Conservation (phyloP, 2,888 invertebrate genomes). For the Drosophila picticornis region DNA sequence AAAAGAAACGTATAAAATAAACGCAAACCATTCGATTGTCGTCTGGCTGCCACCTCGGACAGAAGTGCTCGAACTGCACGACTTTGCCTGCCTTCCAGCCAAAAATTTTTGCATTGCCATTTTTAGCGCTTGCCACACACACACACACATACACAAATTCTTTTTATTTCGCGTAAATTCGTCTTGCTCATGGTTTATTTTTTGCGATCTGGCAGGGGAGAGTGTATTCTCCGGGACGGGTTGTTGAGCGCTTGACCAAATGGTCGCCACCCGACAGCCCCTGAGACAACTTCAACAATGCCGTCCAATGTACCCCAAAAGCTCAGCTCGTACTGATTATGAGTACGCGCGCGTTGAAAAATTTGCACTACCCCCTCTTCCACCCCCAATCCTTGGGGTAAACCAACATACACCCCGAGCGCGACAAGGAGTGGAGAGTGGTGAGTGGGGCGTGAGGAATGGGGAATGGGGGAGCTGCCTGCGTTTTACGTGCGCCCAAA, state of each 20-base stretch:
- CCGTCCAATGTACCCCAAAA: constrained; percentile 26
- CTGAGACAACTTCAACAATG: constrained; percentile 63
- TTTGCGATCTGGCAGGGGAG: not conserved
- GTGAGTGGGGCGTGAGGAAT: not conserved
- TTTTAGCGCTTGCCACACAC: constrained; percentile 65
- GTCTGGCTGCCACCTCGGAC: constrained; percentile 62
- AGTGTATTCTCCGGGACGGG: constrained; percentile 4
- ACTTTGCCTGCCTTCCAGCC: constrained; percentile 53
- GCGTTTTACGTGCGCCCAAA: constrained; percentile 71
- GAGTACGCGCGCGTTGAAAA: constrained; percentile 72
- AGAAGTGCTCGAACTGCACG: constrained; percentile 17
- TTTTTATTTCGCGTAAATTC: constrained; percentile 75
- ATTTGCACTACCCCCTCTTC: constrained; percentile 57
- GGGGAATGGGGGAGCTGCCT: not conserved
- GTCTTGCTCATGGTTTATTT: constrained; percentile 56
- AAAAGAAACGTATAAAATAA: constrained; percentile 44
- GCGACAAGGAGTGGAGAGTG: not conserved
- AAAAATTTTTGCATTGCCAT: constrained; percentile 70
- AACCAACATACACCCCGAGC: constrained; percentile 44
- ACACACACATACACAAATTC: constrained; percentile 29
- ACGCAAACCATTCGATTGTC: constrained; percentile 68
- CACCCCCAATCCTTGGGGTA: constrained; percentile 16
- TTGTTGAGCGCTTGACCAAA: constrained; percentile 72
- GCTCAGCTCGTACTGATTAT: constrained; percentile 65
- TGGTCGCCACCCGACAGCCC: constrained; percentile 78